Conservation (phyloP, 2,797 vertebrate genomes). For the Pangasius larnaudii region DNA sequence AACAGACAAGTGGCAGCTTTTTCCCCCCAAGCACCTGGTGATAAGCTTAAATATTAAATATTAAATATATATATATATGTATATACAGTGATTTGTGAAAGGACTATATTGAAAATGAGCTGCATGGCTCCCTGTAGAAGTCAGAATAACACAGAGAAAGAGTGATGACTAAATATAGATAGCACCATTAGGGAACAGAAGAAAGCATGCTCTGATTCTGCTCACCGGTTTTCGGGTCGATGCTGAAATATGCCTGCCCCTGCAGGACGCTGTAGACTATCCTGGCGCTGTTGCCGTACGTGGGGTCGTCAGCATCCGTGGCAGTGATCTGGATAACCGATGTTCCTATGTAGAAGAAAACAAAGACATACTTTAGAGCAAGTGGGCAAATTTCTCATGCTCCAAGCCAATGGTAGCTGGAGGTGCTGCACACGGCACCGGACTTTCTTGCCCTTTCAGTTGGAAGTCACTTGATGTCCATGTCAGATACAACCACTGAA, state of each 20-base stretch:
- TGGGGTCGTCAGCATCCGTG: constrained; percentile 85
- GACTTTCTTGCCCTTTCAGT: too few species aligned
- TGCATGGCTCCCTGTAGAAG: not conserved
- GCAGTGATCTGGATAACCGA: constrained; percentile 88
- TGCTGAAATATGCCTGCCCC: constrained; percentile 86
- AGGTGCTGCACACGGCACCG: not conserved
- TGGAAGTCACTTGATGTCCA: not conserved
- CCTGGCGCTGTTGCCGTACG: constrained; percentile 86
- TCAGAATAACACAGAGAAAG: not conserved
- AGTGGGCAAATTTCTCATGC: not conserved
- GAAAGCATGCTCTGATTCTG: constrained; percentile 6
- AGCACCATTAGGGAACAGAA: not conserved
- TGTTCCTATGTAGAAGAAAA: constrained; percentile 65
- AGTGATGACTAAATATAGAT: constrained; percentile 1
- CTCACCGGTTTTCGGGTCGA: constrained; percentile 87
- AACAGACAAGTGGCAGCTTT: not conserved
- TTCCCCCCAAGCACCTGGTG: not conserved
- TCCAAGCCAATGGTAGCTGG: not conserved
- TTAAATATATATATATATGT: too few species aligned
- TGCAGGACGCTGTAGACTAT: constrained; percentile 88
- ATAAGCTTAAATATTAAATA: not conserved
- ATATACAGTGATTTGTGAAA: not conserved
- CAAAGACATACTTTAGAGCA: not conserved
- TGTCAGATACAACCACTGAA: not conserved
- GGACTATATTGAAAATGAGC: not conserved